Evolutionary conservation across 2,888 invertebrate species (phyloP).

Genomic region (Hedychridium roseum): DNA sequence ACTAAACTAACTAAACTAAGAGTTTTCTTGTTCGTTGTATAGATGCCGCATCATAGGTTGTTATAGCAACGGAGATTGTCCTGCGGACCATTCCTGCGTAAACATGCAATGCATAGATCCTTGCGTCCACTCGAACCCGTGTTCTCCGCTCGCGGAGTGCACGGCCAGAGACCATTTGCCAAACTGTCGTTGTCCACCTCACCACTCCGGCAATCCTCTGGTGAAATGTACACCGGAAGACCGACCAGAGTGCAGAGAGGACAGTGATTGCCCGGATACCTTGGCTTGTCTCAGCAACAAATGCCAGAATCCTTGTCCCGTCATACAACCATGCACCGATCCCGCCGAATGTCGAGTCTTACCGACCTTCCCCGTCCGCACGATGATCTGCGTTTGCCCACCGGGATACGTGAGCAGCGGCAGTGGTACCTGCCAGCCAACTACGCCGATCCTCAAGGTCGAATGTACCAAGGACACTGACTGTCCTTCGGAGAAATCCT

Average conservation of each 20-base stretch:
- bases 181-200: constrained; percentile 83
- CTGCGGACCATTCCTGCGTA: constrained; percentile 83
- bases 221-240: constrained; percentile 79
- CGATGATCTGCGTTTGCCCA: constrained; percentile 90
- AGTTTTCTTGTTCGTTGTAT: too few species aligned
- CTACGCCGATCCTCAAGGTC: constrained; percentile 70
- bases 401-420: constrained; percentile 88
- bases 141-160: constrained; percentile 82
- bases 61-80: constrained; percentile 86
- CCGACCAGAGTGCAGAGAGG: constrained; percentile 79
- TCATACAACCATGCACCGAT: constrained; percentile 79
- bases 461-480: constrained; percentile 81
- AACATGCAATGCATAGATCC: constrained; percentile 88
- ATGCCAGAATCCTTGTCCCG: constrained; percentile 84
- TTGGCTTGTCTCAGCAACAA: constrained; percentile 82
- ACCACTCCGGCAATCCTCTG: constrained; percentile 82
- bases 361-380: constrained; percentile 82
- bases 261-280: constrained; percentile 82
- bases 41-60: constrained; percentile 84
- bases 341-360: constrained; percentile 85
- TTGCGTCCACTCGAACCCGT: constrained; percentile 79
- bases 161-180: constrained; percentile 82
- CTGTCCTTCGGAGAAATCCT: constrained; percentile 80
- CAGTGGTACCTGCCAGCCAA: constrained; percentile 80
- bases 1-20: too few species aligned